phyloP scores from a whole-genome alignment of 2,888 invertebrate species.

The Malthinus seriepunctatus region DNA sequence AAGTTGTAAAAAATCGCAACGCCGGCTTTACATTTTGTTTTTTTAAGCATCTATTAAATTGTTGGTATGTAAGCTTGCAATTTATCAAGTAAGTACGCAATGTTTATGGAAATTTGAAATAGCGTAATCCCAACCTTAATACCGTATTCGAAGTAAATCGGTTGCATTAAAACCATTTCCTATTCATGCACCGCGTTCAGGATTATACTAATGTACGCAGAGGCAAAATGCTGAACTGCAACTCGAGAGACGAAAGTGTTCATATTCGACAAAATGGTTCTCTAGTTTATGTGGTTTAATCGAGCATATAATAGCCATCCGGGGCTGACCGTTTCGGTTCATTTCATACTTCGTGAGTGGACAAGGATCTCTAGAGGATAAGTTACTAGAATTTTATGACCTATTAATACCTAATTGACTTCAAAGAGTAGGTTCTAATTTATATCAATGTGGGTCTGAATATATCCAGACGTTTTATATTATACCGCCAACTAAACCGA shows the following conservation, averaged over 20 bases:
- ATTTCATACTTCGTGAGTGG: slow-evolving; percentile 38
- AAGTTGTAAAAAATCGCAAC: slow-evolving; percentile 2
- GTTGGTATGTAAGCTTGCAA: slow-evolving; percentile 20
- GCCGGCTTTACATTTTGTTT: background rate
- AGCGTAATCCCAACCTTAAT: slow-evolving; percentile 24
- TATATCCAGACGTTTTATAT: slow-evolving; percentile 8
- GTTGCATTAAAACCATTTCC: slow-evolving; percentile 37
- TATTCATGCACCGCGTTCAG: slow-evolving; percentile 33
- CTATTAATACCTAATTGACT: slow-evolving; percentile 41
- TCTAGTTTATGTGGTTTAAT: slow-evolving; percentile 50
- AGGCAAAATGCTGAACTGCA: slow-evolving; percentile 41
- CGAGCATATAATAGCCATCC: slow-evolving; percentile 50
- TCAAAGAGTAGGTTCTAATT: slow-evolving; percentile 22
- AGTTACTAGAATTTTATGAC: slow-evolving; percentile 42
- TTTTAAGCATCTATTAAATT: slow-evolving; percentile 3
- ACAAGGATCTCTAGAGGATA: slow-evolving; percentile 41
- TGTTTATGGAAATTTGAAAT: slow-evolving; percentile 26
- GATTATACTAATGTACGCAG: slow-evolving; percentile 41
- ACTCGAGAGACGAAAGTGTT: slow-evolving; percentile 38
- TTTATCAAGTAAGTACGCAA: slow-evolving; percentile 22
- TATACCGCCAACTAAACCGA: slow-evolving; percentile 2
- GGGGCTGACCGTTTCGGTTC: slow-evolving; percentile 44
- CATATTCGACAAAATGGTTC: slow-evolving; percentile 44
- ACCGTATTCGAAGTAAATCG: slow-evolving; percentile 27
- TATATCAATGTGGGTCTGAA: slow-evolving; percentile 21